Conservation (phyloP, 2,797 vertebrate genomes). For the Monodelphis domestica region DNA sequence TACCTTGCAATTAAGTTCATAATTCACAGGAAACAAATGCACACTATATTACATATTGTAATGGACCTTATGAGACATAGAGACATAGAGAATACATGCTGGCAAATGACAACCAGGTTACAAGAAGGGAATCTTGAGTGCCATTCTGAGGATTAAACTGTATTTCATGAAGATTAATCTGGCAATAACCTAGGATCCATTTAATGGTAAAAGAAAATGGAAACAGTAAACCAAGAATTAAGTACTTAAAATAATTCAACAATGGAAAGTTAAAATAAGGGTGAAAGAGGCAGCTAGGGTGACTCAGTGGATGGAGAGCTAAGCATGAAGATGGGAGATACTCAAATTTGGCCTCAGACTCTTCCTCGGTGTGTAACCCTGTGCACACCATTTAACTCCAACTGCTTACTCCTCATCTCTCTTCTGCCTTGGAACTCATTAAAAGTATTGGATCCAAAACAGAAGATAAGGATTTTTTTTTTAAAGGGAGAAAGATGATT, state of each 20-base stretch:
- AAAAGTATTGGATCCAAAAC: no score
- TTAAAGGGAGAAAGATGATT: background rate
- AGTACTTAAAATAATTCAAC: background rate
- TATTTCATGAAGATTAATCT: background rate
- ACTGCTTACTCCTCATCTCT: no score
- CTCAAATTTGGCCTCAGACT: no score
- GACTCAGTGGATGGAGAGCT: no score
- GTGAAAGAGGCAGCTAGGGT: no score
- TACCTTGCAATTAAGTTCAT: constrained; percentile 26
- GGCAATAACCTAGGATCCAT: background rate
- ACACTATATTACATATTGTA: constrained; percentile 22
- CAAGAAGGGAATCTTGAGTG: background rate
- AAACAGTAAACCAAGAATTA: background rate
- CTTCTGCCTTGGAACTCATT: no score
- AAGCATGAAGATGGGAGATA: no score
- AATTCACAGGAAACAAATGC: background rate
- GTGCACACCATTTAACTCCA: no score
- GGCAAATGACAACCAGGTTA: background rate
- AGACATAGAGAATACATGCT: background rate
- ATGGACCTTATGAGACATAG: no score
- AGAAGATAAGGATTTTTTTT: no score
- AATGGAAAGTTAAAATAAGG: background rate
- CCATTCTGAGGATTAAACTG: background rate
- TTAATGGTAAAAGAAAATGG: background rate
- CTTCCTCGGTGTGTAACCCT: no score